Evolutionary conservation across 2,113 vertebrate species (phyloP).

Genomic region (Capra hircus): DNA sequence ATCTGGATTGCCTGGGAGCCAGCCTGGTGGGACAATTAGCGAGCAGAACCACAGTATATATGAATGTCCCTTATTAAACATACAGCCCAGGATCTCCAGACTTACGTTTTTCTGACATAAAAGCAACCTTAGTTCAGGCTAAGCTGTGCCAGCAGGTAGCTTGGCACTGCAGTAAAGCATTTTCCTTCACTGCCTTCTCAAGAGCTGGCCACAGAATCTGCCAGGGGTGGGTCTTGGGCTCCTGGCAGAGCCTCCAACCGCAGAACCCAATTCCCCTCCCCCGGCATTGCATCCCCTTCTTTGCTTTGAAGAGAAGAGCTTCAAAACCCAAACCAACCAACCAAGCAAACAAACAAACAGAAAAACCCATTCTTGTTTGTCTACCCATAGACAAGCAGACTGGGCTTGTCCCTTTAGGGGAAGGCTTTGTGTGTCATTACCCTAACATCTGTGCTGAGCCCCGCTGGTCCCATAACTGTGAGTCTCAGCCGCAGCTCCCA

Average conservation of each 20-base stretch:
- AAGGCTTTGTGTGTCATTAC: background rate
- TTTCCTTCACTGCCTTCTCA: background rate
- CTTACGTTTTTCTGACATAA: background rate
- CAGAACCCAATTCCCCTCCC: background rate
- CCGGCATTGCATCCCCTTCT: background rate
- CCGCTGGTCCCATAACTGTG: rapidly evolving
- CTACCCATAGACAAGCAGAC: background rate
- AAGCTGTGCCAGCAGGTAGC: background rate
- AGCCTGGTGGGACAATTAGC: background rate
- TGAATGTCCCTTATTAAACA: background rate
- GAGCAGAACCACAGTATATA: background rate
- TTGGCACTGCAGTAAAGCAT: background rate
- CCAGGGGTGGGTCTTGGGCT: background rate
- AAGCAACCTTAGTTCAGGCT: background rate
- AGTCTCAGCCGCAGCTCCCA: background rate
- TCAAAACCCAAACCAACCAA: background rate
- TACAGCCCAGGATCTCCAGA: background rate
- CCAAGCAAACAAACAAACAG: background rate
- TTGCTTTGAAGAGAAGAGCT: slow-evolving; percentile 17
- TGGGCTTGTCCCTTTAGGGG: background rate
- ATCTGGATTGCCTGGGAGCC: background rate
- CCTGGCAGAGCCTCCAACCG: background rate
- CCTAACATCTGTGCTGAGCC: slow-evolving; percentile 29
- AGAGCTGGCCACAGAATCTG: background rate
- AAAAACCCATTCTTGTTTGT: background rate